A percentile compares a stretch with the other conserved stretches of the same genome.
Conservation (phyloP, 1,140 invertebrate species). For the Trichoplusia ni region DNA sequence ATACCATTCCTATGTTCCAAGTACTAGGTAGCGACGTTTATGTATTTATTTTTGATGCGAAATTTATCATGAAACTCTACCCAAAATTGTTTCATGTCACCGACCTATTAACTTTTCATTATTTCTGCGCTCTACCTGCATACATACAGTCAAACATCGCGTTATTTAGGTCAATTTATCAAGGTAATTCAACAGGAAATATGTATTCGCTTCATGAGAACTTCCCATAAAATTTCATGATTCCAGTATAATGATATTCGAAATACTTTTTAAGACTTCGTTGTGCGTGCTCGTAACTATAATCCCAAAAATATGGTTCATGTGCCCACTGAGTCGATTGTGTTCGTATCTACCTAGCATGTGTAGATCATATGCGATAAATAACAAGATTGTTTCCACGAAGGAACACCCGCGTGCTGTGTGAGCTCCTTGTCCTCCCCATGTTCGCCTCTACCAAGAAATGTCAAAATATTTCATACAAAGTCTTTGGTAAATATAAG, state of each 20-base stretch:
- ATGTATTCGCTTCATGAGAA: slow-evolving; percentile 27
- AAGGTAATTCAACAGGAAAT: slow-evolving; percentile 15
- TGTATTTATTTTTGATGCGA: too few species aligned
- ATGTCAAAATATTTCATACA: slow-evolving; percentile 77
- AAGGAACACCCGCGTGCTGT: slow-evolving; percentile 54
- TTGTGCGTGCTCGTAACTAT: slow-evolving; percentile 27
- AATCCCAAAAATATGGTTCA: slow-evolving; percentile 11
- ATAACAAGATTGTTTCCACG: slow-evolving; percentile 51
- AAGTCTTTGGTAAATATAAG: slow-evolving; percentile 56
- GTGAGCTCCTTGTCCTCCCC: slow-evolving; percentile 44
- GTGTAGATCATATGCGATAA: slow-evolving; percentile 36
- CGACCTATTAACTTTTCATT: slow-evolving; percentile 1
- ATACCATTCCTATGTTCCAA: slow-evolving; percentile 3
- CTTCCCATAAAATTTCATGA: slow-evolving; percentile 21
- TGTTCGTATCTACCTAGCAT: slow-evolving; percentile 7
- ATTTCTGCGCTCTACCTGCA: neutral
- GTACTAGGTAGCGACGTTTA: neutral
- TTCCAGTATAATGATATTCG: slow-evolving; percentile 12
- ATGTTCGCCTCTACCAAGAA: slow-evolving; percentile 65
- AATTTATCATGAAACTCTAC: neutral
- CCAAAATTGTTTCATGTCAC: slow-evolving; percentile 10
- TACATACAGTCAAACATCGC: slow-evolving; percentile 5
- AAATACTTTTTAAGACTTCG: slow-evolving; percentile 20
- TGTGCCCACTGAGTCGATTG: neutral
- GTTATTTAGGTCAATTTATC: slow-evolving; percentile 28